Base-by-base conservation (phyloP, 1,140 invertebrate species). In the Heliconius hewitsoni region DNA sequence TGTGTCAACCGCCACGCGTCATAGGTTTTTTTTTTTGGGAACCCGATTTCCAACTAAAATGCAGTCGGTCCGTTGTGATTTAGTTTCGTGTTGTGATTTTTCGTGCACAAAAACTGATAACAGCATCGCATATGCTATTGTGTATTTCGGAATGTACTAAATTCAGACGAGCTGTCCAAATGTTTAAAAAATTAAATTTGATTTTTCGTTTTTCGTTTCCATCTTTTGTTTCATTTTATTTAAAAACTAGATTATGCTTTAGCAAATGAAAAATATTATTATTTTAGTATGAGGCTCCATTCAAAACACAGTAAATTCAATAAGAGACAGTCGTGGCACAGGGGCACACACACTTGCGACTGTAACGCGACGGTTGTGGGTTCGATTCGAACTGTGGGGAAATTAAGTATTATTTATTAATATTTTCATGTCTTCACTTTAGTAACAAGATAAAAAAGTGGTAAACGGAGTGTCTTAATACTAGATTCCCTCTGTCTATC, bases 41-140 rank as follows among this genome's bases (percentile, higher is more conserved):
- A 75, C 78, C 71, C 81, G 77, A 79, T 71, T 74, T 78, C 78
- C 78, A 82, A 60, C 57, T 76, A 76, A 76, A 87, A 90, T 82
- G 79, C 77, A 83, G 42, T 16, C 57, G 46, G n/a, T n/a, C n/a
- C 79, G 71, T 77, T 80, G 84, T 83, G 81, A 83, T 88, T 87
- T 85, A 82, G 81, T 80, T 81, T 83, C 76, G 77, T 76, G 84
- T 84, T 88, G 83, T 86, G 76, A 86, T 89, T 85, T 71, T 77
- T 71, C 42, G 11, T 34, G 27, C 13, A 55, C 57, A 66, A 76
- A 76, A 76, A 76, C 19, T 39, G 55, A 66, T 75, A 37, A 66
- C 42, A 34, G n/a, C 57, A 66, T 66, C 27, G 5, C 11, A 66
- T 30, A 9, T 66, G 8, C 27, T 66, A 66, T 66, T 66, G 60